Evolutionary conservation across 2,888 invertebrate genomes (phyloP).

Genomic region (Blastobasis lacticolella): DNA sequence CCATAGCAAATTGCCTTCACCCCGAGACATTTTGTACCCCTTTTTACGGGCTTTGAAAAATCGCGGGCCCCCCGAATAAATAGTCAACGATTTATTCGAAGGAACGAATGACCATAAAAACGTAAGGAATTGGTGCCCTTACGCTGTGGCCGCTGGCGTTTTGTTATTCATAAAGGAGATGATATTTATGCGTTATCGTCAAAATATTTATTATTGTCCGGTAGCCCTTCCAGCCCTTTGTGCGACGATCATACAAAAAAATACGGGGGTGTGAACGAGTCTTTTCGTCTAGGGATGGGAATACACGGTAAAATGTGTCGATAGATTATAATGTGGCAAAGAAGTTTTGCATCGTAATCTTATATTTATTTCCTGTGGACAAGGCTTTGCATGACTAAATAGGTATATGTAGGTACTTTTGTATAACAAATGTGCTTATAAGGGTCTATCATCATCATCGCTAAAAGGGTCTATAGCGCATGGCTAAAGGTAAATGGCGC

Average conservation of each 20-base stretch:
- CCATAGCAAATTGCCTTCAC: neutral
- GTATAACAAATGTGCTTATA: neutral
- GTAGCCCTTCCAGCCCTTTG: slow-evolving; percentile 65
- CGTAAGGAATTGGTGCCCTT: slow-evolving; percentile 55
- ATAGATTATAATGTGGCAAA: too few species aligned
- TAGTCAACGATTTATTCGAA: slow-evolving; percentile 60
- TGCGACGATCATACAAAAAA: slow-evolving; percentile 56
- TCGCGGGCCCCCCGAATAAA: slow-evolving; percentile 50
- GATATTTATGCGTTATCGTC: slow-evolving; percentile 73
- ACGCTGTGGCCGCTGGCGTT: slow-evolving; percentile 51
- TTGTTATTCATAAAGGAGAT: slow-evolving; percentile 70
- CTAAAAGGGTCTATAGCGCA: neutral
- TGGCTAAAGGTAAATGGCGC: too few species aligned
- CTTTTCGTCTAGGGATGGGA: slow-evolving; percentile 30
- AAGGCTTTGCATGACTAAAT: neutral
- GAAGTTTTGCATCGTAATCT: too few species aligned
- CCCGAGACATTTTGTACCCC: slow-evolving; percentile 1
- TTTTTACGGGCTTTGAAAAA: slow-evolving; percentile 38
- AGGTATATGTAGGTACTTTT: neutral
- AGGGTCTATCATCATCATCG: too few species aligned
- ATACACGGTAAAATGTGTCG: too few species aligned
- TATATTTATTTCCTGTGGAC: neutral
- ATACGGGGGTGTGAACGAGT: slow-evolving; percentile 57
- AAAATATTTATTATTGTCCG: slow-evolving; percentile 73
- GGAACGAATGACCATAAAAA: slow-evolving; percentile 56